These are phyloP conservation scores for Chymomyza amoena DNA, from an alignment of 2,888 invertebrate species.

Conservation along the genomic window DNA sequence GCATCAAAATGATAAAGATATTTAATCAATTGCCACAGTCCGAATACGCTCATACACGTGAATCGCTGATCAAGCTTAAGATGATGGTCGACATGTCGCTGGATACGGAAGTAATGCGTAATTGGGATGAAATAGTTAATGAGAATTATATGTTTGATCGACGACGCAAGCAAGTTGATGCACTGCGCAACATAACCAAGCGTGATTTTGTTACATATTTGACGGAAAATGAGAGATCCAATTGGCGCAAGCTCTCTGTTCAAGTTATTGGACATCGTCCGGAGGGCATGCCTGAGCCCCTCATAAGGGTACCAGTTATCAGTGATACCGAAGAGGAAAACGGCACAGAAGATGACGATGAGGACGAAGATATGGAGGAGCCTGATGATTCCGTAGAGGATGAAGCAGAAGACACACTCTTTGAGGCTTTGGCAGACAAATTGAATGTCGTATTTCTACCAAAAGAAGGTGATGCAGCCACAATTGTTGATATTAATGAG, in stretches of 20 bases:
- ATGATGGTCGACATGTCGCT: conserved; percentile 87
- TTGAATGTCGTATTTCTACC: conserved; percentile 65
- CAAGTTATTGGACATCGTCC: conserved; percentile 73
- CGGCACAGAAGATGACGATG: conserved; percentile 2
- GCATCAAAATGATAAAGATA: conserved; percentile 82
- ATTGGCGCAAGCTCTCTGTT: conserved; percentile 76
- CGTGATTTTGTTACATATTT: conserved; percentile 74
- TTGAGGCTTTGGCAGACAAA: conserved; percentile 63
- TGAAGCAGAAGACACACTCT: conserved; percentile 32
- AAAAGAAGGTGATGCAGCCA: conserved; percentile 61
- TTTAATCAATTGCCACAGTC: conserved; percentile 81
- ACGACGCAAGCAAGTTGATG: conserved; percentile 83
- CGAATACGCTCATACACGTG: conserved; percentile 83
- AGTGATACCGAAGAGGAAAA: background rate
- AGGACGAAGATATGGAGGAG: background rate
- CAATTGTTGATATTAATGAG: conserved; percentile 69
- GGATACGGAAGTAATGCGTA: conserved; percentile 86
- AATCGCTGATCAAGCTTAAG: conserved; percentile 87
- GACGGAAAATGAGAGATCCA: conserved; percentile 68
- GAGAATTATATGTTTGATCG: conserved; percentile 89
- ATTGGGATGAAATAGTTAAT: conserved; percentile 89
- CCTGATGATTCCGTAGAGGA: conserved; percentile 12
- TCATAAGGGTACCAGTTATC: background rate
- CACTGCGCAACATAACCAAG: conserved; percentile 67
- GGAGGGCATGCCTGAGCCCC: conserved; percentile 15